phyloP scores from a whole-genome alignment of 2,113 vertebrate genomes.

The Dasyornis broadbenti region DNA sequence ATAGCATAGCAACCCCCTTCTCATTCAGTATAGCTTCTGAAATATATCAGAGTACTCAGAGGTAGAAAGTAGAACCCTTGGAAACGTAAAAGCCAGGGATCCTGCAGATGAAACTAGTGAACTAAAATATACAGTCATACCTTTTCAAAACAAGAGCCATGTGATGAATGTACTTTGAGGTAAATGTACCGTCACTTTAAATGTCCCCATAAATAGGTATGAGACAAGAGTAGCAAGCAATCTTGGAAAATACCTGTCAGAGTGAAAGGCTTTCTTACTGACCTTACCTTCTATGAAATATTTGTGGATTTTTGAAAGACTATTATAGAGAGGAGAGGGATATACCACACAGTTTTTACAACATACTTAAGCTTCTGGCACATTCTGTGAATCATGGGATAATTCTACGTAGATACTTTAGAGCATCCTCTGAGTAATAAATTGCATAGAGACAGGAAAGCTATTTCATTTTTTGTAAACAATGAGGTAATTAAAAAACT shows the following conservation, averaged over 20 bases:
- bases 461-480: neutral
- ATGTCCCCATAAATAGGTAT: conserved; percentile 3
- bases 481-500: neutral
- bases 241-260: conserved; percentile 10
- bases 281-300: neutral
- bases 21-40: neutral
- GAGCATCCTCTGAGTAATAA: neutral
- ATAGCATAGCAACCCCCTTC: neutral
- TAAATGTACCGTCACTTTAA: conserved; percentile 21
- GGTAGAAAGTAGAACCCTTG: neutral
- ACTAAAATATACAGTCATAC: neutral
- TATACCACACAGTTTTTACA: neutral
- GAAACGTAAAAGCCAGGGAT: neutral
- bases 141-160: neutral
- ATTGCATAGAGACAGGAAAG: neutral
- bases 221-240: neutral
- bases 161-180: neutral
- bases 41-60: neutral
- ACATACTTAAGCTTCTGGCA: neutral
- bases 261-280: conserved; percentile 2
- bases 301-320: neutral
- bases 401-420: neutral
- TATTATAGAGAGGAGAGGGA: neutral
- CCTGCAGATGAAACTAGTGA: neutral
- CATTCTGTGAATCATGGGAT: neutral